Base-by-base conservation (phyloP, 2,113 vertebrate genomes). In the Picathartes gymnocephalus region DNA sequence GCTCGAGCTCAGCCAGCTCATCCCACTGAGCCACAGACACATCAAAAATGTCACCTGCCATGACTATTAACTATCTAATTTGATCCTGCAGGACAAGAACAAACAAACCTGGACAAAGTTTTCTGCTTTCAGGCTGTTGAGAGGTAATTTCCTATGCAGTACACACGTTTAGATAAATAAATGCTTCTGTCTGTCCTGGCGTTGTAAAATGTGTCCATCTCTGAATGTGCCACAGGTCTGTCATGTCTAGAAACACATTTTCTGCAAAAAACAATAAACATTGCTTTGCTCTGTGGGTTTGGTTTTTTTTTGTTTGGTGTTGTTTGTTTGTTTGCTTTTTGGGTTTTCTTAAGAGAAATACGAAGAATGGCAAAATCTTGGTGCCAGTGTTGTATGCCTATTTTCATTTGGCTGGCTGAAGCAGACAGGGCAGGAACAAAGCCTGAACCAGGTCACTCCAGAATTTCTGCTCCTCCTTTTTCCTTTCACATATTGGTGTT, bases 101-200 rank as follows among this genome's bases (percentile, higher is more conserved):
- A 80, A 80, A 48, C 13, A 69, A 17, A 90, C 37, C 17, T 51
- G 61, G 20, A 21, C 28, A 33, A 88, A 70, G 27, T 65, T 93
- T 82, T 65, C 53, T 72, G 10, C n/a, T 64, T 78, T 73, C 42
- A 42, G 28, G 20, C 42, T 35, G n/a, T 7, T 56, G 47, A 71
- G 44, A 65, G 35, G 13, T 57, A 17, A 39, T 66, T 73, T 81
- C 16, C 40, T 40, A 4, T 14, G 16, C 5, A 10, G 18, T 33
- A 1, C 2, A 8, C 9, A 30, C 0, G 0, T 33, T 15, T 10
- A 71, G 51, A 14, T 20, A 58, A 78, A 73, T 31, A 74, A 82
- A 60, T 51, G 18, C 11, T 24, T n/a, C 74, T 81, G 14, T 33
- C 39, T 54, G 1, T 68, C 33, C 35, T 68, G 44, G 70, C 68